phyloP scores from a whole-genome alignment of 2,888 invertebrate genomes.

The Sialis lutaria region DNA sequence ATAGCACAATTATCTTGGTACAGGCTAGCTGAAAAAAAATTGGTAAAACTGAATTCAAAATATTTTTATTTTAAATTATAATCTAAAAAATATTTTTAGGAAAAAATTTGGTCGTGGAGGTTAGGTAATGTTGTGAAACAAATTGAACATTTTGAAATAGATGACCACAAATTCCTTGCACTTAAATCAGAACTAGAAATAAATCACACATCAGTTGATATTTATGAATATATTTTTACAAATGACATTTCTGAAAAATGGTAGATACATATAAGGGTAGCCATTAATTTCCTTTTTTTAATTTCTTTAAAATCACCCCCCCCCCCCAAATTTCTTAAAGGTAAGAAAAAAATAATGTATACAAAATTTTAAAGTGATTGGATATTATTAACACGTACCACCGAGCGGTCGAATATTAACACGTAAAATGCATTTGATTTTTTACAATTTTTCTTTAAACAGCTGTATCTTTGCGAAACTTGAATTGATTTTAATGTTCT shows the following conservation, averaged over 20 bases:
- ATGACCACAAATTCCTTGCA: slow-evolving; percentile 16
- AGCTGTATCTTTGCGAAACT: too few species aligned
- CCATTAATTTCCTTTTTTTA: too few species aligned
- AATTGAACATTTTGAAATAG: slow-evolving; percentile 13
- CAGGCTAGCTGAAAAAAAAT: neutral
- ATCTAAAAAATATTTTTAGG: slow-evolving; percentile 8
- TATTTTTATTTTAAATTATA: neutral
- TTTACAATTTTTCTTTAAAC: too few species aligned
- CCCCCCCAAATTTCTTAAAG: too few species aligned
- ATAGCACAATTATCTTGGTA: too few species aligned
- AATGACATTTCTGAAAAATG: slow-evolving; percentile 11
- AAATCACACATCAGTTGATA: slow-evolving; percentile 13
- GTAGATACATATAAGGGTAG: neutral
- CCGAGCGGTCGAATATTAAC: too few species aligned
- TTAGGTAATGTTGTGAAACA: slow-evolving; percentile 7
- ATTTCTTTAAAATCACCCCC: too few species aligned
- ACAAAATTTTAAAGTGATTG: too few species aligned
- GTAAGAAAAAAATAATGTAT: too few species aligned
- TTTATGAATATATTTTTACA: slow-evolving; percentile 23
- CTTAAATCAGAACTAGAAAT: slow-evolving; percentile 11
- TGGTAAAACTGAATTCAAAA: neutral
- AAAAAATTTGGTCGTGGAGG: slow-evolving; percentile 12
- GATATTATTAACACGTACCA: too few species aligned
- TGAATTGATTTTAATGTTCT: too few species aligned
- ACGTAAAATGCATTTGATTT: too few species aligned